These are phyloP conservation scores for Tachysurus vachellii DNA, from an alignment of 2,113 vertebrate genomes.

Conservation along the genomic window DNA sequence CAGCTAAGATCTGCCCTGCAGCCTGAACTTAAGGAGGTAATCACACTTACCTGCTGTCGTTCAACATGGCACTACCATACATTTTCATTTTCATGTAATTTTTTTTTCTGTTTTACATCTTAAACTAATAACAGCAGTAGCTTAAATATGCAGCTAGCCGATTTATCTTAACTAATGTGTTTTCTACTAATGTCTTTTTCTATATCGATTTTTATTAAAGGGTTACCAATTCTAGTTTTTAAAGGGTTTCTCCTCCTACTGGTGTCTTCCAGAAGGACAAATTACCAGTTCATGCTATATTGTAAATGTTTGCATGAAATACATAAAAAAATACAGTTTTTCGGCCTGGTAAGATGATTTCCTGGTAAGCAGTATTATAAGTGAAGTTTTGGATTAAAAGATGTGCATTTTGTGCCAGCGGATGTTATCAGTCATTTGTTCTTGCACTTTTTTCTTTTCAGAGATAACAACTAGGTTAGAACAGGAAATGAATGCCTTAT, in stretches of 20 bases:
- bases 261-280: too few species aligned
- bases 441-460: neutral
- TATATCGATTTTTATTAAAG: neutral
- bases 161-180: neutral
- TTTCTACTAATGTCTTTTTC: neutral
- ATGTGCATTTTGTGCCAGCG: neutral
- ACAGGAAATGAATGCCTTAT: neutral
- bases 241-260: neutral
- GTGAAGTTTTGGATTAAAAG: neutral
- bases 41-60: neutral
- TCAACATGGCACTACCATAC: neutral
- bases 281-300: neutral
- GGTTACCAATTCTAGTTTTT: neutral
- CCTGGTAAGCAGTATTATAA: neutral
- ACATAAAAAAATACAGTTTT: neutral
- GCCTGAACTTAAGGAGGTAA: slow-evolving; percentile 73
- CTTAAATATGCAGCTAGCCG: neutral
- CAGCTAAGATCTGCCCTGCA: slow-evolving; percentile 63
- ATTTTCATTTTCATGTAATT: neutral
- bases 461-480: neutral
- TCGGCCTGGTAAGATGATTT: neutral
- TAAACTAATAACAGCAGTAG: neutral
- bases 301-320: neutral
- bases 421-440: neutral
- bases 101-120: neutral